Evolutionary conservation across 2,113 vertebrate species (phyloP).

Genomic region (Microtus ochrogaster): DNA sequence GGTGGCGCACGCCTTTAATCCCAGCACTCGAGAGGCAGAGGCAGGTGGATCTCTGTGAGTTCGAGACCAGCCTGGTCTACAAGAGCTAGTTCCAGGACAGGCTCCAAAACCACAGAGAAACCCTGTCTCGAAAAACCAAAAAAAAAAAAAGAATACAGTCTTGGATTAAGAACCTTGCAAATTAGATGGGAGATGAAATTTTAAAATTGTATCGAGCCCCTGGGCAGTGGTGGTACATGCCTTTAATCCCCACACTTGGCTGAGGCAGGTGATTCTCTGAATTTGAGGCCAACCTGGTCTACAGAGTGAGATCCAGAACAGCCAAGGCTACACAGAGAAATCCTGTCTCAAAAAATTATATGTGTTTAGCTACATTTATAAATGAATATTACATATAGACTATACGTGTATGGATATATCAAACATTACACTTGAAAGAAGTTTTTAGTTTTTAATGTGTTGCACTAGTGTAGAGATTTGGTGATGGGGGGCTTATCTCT

Average conservation of each 20-base stretch:
- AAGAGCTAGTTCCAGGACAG: no score
- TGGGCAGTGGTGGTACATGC: not conserved
- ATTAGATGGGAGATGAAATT: not conserved
- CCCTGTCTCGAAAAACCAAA: no score
- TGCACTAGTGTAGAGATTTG: slow-evolving; percentile 2
- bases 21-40: no score
- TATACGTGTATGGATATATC: not conserved
- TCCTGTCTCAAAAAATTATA: not conserved
- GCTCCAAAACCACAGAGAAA: no score
- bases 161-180: not conserved
- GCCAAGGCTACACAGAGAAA: not conserved
- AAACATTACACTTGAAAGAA: not conserved
- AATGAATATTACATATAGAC: not conserved
- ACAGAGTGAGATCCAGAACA: not conserved
- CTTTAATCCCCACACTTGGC: not conserved
- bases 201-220: not conserved
- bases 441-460: slow-evolving; percentile 30
- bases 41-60: no score
- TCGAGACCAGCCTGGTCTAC: no score
- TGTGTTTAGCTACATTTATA: not conserved
- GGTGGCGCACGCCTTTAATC: no score
- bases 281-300: not conserved
- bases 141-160: not conserved
- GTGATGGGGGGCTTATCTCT: not conserved
- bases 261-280: not conserved